Evolutionary conservation across 2,888 invertebrate genomes (phyloP).

Genomic region (Agapostemon virescens): DNA sequence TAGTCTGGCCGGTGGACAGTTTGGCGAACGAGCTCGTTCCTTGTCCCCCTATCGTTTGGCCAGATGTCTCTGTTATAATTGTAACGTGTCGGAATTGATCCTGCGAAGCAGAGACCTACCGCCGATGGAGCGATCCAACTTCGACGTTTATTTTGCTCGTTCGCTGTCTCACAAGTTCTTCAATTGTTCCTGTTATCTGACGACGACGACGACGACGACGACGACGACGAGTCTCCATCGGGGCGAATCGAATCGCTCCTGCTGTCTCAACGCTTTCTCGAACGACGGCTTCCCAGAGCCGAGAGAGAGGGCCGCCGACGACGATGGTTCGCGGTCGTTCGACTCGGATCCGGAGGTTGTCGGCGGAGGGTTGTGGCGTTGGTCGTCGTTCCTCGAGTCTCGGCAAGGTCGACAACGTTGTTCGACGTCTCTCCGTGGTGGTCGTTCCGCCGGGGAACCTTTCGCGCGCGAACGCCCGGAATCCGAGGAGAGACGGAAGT

Average conservation of each 20-base stretch:
- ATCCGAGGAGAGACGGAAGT: conserved; percentile 22
- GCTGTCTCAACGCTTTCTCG: conserved; percentile 16
- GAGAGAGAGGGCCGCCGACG: no score
- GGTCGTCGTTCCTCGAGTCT: background rate
- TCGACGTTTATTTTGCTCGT: conserved; percentile 71
- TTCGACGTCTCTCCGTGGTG: background rate
- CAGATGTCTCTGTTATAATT: conserved; percentile 75
- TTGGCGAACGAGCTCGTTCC: conserved; percentile 36
- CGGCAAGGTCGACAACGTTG: background rate
- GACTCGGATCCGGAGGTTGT: background rate
- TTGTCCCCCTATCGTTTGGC: conserved; percentile 37
- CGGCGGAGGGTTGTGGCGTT: no score
- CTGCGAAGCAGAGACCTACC: conserved; percentile 71
- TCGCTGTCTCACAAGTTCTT: conserved; percentile 75
- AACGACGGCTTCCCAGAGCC: conserved; percentile 19
- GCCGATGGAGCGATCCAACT: conserved; percentile 73
- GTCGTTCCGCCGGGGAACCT: background rate
- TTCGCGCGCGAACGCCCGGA: background rate
- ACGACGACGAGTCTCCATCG: conserved; percentile 1
- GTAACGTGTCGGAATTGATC: conserved; percentile 76
- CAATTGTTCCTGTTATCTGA: conserved; percentile 73
- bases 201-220: no score
- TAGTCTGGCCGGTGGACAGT: background rate
- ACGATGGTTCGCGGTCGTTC: background rate
- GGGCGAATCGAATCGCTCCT: conserved; percentile 20